Conservation (phyloP, 2,888 invertebrate species). For the Euphydryas editha region DNA sequence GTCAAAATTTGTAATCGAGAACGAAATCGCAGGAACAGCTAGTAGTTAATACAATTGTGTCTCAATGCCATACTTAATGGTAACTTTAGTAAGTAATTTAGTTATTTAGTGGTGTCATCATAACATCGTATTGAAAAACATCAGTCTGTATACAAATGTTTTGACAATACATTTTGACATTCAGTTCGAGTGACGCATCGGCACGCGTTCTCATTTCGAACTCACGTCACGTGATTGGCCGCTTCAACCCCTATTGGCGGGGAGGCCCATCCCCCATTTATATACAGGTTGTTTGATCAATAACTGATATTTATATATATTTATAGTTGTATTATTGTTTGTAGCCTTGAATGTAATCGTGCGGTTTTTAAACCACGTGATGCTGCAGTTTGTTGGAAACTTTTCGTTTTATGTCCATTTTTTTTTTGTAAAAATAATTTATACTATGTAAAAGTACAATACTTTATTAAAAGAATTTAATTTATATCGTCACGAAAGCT, state of each 20-base stretch:
- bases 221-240: constrained; percentile 58
- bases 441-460: background rate
- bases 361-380: constrained; percentile 4
- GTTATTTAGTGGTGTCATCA: no score
- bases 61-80: no score
- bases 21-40: no score
- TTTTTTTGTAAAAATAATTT: background rate
- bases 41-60: background rate
- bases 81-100: no score
- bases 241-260: constrained; percentile 41
- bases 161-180: constrained; percentile 66
- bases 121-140: constrained; percentile 37
- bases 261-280: constrained; percentile 52
- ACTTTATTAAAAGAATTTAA: background rate
- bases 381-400: background rate
- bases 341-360: constrained; percentile 35
- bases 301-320: constrained; percentile 29
- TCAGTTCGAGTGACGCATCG: constrained; percentile 63
- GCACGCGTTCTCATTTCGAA: constrained; percentile 70
- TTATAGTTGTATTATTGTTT: constrained; percentile 8
- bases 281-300: constrained; percentile 51
- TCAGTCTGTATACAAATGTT: constrained; percentile 57
- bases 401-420: background rate
- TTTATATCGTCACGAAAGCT: background rate
- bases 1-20: no score